Percentiles rank a stretch among this genome's conserved stretches.
These are phyloP conservation scores for Eucera pruinosa DNA, from an alignment of 2,888 invertebrate species.

Conservation along the genomic window DNA sequence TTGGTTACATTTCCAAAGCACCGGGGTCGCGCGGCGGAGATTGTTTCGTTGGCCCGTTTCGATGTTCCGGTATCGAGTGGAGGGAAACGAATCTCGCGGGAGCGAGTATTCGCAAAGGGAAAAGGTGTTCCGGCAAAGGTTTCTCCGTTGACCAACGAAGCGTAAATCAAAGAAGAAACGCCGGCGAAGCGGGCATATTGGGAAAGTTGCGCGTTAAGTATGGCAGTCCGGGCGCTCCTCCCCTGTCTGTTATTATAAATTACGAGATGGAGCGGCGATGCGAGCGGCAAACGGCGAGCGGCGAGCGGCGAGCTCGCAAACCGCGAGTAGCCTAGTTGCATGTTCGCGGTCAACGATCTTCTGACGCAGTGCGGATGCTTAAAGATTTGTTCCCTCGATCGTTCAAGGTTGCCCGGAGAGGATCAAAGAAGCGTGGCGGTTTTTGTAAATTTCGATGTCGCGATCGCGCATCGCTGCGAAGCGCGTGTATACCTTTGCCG, in stretches of 20 bases:
- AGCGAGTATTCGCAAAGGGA: not conserved
- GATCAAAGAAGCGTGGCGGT: too few relatives aligned
- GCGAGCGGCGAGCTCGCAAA: conserved; percentile 31
- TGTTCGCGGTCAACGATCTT: conserved; percentile 55
- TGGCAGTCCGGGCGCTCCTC: not conserved
- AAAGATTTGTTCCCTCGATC: conserved; percentile 46
- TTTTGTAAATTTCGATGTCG: too few relatives aligned
- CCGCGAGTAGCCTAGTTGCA: conserved; percentile 55
- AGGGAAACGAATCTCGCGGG: conserved; percentile 25
- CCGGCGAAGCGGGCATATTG: not conserved
- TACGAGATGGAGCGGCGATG: conserved; percentile 33
- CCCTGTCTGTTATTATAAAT: conserved; percentile 43
- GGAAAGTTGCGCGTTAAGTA: not conserved
- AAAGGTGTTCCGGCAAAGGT: not conserved
- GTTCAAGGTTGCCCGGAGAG: not conserved
- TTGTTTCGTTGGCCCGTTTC: not conserved
- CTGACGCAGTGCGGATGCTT: conserved; percentile 61
- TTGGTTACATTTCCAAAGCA: conserved; percentile 1
- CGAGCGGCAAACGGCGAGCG: too few relatives aligned
- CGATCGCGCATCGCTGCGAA: too few relatives aligned
- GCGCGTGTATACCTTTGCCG: too few relatives aligned
- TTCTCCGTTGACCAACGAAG: conserved; percentile 2
- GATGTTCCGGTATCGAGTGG: conserved; percentile 1
- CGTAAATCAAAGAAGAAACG: conserved; percentile 30
- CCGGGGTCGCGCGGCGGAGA: too few relatives aligned